phyloP scores from a whole-genome alignment of 2,888 invertebrate genomes.

The Pollenia griseotomentosa region DNA sequence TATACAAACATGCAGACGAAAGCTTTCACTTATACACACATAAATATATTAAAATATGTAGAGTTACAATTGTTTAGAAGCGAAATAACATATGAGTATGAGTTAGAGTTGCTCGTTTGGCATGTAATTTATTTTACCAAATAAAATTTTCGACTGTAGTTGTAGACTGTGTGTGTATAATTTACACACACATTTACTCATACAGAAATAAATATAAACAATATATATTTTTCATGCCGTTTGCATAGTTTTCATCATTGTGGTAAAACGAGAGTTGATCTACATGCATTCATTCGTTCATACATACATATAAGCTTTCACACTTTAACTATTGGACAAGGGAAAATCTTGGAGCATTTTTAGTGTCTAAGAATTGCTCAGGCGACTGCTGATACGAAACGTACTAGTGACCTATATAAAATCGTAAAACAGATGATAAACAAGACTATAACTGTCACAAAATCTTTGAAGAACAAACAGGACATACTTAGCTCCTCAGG shows the following conservation, averaged over 20 bases:
- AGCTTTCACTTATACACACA: constrained; percentile 5
- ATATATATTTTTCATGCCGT: constrained; percentile 53
- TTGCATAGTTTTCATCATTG: constrained; percentile 64
- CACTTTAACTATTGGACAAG: constrained; percentile 44
- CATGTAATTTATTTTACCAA: constrained; percentile 75
- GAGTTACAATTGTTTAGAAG: constrained; percentile 11
- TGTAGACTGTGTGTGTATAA: neutral
- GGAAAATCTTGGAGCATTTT: neutral
- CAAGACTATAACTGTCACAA: neutral
- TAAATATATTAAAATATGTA: neutral
- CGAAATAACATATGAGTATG: constrained; percentile 1
- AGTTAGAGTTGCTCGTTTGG: constrained; percentile 65
- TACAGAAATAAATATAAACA: constrained; percentile 50
- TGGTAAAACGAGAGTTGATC: constrained; percentile 51
- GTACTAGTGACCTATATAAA: neutral
- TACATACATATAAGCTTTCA: constrained; percentile 23
- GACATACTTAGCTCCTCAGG: neutral
- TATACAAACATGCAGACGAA: neutral
- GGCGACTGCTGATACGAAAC: neutral
- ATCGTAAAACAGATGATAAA: neutral
- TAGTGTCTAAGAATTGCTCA: too few relatives aligned
- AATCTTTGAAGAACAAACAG: neutral
- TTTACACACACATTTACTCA: neutral
- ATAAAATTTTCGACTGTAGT: constrained; percentile 74
- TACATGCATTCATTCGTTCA: constrained; percentile 41